Percentiles rank a stretch among this genome's conserved stretches.
Evolutionary conservation across 2,888 invertebrate species (phyloP).

Genomic region (Leptopilina drosophilae): DNA sequence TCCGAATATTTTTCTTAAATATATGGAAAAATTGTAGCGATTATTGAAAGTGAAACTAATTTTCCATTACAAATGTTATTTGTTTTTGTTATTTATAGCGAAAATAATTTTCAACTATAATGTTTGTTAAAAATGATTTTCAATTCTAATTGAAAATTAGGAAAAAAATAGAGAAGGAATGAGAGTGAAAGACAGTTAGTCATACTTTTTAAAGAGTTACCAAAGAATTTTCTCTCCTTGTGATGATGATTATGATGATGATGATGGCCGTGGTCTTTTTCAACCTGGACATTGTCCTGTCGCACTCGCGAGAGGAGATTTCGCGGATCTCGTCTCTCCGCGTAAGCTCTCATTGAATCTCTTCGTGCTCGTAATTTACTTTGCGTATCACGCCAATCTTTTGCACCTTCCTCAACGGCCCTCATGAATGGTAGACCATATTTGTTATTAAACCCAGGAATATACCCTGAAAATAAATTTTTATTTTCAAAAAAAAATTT

Average conservation of each 20-base stretch:
- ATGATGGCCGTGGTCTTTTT: constrained; percentile 66
- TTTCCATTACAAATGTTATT: no score
- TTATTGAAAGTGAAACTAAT: neutral
- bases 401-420: constrained; percentile 78
- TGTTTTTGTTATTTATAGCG: no score
- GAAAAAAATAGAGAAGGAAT: neutral
- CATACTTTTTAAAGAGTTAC: constrained; percentile 57
- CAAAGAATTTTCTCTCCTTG: constrained; percentile 63
- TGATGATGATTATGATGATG: constrained; percentile 63
- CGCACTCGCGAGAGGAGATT: constrained; percentile 68
- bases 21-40: neutral
- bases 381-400: constrained; percentile 79
- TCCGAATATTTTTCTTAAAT: neutral
- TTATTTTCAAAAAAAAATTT: neutral
- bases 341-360: constrained; percentile 67
- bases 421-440: constrained; percentile 78
- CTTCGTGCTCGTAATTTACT: constrained; percentile 66
- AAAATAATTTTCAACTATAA: no score
- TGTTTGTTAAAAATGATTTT: no score
- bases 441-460: constrained; percentile 84
- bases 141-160: no score
- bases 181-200: neutral
- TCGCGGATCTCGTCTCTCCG: constrained; percentile 65
- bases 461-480: constrained; percentile 77
- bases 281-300: constrained; percentile 65